A percentile compares a stretch with the other conserved stretches of the same genome.
Evolutionary conservation across 2,113 vertebrate genomes (phyloP).

Genomic region (chimpanzee (Pan troglodytes)): NHGRI_mPanTro3-v2.1_pri NC_086015.1:181947001-181947500

Average conservation of each 20-base stretch:
- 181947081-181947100: not conserved
- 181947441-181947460: not conserved
- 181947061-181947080: not conserved
- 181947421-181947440: not conserved
- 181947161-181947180: not conserved
- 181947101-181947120: not conserved
- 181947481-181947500: not conserved
- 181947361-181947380: not conserved
- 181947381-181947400: not conserved
- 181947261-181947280: slow-evolving; percentile 21
- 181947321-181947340: not conserved
- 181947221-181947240: not conserved
- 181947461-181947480: not conserved
- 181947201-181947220: not conserved
- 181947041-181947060: not conserved
- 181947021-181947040: not conserved
- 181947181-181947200: not conserved
- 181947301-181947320: not conserved
- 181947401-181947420: not conserved
- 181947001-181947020: not conserved
- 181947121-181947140: not conserved
- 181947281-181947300: not conserved
- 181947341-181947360: not conserved
- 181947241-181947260: not conserved
- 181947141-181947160: not conserved